phyloP scores from a whole-genome alignment of 1,140 invertebrate genomes.

The Megalonaias nervosa region DNA sequence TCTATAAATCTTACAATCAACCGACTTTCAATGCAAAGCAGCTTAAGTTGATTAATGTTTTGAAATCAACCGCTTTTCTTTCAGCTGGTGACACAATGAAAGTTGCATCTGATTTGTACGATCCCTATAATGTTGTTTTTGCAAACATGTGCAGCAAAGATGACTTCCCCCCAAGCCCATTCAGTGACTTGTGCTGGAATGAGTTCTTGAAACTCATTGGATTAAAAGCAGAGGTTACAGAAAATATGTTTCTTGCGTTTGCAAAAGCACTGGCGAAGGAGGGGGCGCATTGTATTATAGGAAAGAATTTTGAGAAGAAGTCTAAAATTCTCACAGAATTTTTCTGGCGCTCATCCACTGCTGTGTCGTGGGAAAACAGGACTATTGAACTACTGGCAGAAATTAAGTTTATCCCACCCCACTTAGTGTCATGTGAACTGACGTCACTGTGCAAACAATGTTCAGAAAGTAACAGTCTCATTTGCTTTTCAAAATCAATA shows the following conservation, averaged over 20 bases:
- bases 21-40: not conserved
- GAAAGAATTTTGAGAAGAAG: not conserved
- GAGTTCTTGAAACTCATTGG: conserved; percentile 16
- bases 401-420: too few species aligned
- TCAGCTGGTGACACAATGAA: not conserved
- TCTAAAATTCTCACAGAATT: not conserved
- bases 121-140: not conserved
- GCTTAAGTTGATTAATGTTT: not conserved
- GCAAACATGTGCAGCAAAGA: conserved; percentile 1
- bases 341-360: too few species aligned
- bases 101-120: conserved; percentile 6
- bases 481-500: not conserved
- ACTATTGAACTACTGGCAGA: too few species aligned
- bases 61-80: conserved; percentile 6
- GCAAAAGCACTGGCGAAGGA: conserved; percentile 3
- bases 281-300: not conserved
- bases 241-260: conserved; percentile 14
- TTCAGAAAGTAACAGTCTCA: not conserved
- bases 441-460: not conserved
- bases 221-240: conserved; percentile 5
- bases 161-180: conserved; percentile 10
- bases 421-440: not conserved
- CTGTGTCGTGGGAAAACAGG: too few species aligned
- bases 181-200: not conserved
- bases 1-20: not conserved